These are phyloP conservation scores for Danaus plexippus DNA, from an alignment of 1,140 invertebrate genomes.

Conservation along the genomic window DNA sequence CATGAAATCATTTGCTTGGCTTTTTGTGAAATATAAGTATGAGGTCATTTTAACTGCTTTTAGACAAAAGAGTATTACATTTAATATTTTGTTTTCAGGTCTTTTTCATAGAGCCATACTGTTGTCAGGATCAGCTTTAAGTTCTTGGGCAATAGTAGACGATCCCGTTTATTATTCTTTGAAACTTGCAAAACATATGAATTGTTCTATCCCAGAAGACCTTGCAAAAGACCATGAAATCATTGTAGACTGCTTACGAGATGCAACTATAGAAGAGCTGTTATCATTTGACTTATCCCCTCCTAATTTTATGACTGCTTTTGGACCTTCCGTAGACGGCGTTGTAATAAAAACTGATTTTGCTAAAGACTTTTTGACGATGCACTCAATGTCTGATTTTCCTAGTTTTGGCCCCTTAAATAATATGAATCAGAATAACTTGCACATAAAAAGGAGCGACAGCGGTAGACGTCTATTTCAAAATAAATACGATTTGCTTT, in stretches of 20 bases:
- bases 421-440: conserved; percentile 50
- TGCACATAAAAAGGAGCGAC: conserved; percentile 49
- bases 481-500: conserved; percentile 84
- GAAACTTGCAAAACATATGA: conserved; percentile 80
- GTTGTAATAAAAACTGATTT: conserved; percentile 88
- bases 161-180: conserved; percentile 88
- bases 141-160: conserved; percentile 93
- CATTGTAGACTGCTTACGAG: conserved; percentile 85
- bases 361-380: conserved; percentile 81
- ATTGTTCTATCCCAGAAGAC: conserved; percentile 88
- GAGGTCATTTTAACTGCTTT: too few relatives aligned
- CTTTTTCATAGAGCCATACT: conserved; percentile 92
- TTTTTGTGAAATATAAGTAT: too few relatives aligned
- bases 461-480: conserved; percentile 44
- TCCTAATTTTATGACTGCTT: conserved; percentile 87
- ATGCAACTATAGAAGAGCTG: conserved; percentile 83
- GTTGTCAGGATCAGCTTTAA: conserved; percentile 92
- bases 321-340: conserved; percentile 89
- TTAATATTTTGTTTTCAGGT: conserved; percentile 60
- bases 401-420: conserved; percentile 73
- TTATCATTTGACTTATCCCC: conserved; percentile 84
- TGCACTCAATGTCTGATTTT: conserved; percentile 77
- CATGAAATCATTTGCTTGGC: too few relatives aligned
- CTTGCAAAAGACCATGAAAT: conserved; percentile 83
- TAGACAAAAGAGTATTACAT: too few relatives aligned